Percentiles rank a stretch among this genome's conserved stretches.
Evolutionary conservation across 2,888 invertebrate species (phyloP).

Genomic region (Agelastica alni): DNA sequence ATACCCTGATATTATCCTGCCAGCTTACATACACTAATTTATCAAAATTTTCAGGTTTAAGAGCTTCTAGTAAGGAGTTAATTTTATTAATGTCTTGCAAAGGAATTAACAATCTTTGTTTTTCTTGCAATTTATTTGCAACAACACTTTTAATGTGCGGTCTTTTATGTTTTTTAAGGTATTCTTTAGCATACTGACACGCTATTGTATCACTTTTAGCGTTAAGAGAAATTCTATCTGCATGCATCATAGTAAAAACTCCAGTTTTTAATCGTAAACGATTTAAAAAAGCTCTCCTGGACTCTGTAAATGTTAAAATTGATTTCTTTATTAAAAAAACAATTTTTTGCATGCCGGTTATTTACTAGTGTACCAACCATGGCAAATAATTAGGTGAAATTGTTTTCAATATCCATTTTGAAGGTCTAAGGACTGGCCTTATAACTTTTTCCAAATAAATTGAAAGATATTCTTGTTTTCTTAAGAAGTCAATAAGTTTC

Average conservation of each 20-base stretch:
- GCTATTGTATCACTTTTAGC: conserved; percentile 34
- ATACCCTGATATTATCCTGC: conserved; percentile 31
- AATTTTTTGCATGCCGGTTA: not conserved
- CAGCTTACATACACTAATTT: conserved; percentile 29
- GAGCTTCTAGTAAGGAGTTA: conserved; percentile 20
- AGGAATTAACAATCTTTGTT: conserved; percentile 35
- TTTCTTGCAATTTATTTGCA: conserved; percentile 38
- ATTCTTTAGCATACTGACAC: conserved; percentile 38
- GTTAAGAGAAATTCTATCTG: conserved; percentile 32
- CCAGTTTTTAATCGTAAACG: conserved; percentile 35
- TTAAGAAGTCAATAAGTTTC: conserved; percentile 24
- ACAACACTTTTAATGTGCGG: conserved; percentile 37
- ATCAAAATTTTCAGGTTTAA: conserved; percentile 25
- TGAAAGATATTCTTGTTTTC: conserved; percentile 34
- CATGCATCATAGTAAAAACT: conserved; percentile 38
- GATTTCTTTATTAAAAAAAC: conserved; percentile 10
- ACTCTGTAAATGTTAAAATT: conserved; percentile 30
- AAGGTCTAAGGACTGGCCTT: conserved; percentile 33
- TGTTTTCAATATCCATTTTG: not conserved
- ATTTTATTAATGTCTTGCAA: conserved; percentile 23
- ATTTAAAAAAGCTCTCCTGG: conserved; percentile 29
- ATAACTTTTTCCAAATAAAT: conserved; percentile 26
- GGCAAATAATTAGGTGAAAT: not conserved
- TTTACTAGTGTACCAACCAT: not conserved
- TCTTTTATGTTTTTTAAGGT: conserved; percentile 38